Evolutionary conservation across 2,113 vertebrate species (phyloP).

Genomic region (Hippocampus barbouri): DNA sequence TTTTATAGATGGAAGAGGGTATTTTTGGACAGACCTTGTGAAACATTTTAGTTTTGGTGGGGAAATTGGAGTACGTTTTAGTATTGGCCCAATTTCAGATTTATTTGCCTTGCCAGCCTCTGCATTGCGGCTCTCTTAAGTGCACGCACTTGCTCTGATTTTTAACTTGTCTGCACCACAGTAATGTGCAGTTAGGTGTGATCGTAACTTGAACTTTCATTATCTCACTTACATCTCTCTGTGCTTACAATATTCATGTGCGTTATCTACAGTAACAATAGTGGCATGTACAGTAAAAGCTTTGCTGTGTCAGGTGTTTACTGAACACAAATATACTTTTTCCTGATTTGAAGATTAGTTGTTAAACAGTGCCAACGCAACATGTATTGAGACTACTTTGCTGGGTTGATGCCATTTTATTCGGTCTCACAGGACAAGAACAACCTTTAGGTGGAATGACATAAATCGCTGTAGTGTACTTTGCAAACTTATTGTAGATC

Average conservation of each 20-base stretch:
- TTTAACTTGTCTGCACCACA: too few relatives aligned
- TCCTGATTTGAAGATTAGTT: background rate
- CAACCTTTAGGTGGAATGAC: constrained; percentile 8
- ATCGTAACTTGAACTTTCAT: too few relatives aligned
- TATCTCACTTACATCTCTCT: background rate
- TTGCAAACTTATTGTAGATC: background rate
- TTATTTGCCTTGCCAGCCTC: background rate
- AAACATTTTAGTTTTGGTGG: background rate
- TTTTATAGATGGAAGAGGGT: too few relatives aligned
- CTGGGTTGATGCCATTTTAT: background rate
- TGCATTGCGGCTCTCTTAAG: background rate
- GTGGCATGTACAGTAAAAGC: background rate
- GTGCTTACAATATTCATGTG: background rate
- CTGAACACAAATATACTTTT: background rate
- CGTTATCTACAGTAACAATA: background rate
- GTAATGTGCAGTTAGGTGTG: too few relatives aligned
- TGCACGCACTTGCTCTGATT: background rate
- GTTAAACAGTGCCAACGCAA: background rate
- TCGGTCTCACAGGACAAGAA: background rate
- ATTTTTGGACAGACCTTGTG: too few relatives aligned
- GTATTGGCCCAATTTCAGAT: background rate
- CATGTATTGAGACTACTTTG: background rate
- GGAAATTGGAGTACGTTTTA: background rate
- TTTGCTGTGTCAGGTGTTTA: background rate
- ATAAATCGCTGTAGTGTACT: constrained; percentile 9